Conservation (phyloP, 2,113 vertebrate genomes). For the Scytalopus superciliaris region DNA sequence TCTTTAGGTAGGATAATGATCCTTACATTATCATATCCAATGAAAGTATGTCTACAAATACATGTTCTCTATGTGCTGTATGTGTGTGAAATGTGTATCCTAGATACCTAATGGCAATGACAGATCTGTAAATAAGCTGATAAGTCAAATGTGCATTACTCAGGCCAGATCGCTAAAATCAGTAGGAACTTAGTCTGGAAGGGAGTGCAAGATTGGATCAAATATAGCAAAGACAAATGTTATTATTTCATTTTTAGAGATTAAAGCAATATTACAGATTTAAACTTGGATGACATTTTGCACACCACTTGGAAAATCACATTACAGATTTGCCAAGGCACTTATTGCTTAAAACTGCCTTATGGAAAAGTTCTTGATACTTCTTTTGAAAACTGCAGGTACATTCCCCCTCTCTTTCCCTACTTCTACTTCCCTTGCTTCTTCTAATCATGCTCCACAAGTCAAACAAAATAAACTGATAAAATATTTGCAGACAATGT, state of each 20-base stretch:
- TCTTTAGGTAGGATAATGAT: constrained; percentile 18
- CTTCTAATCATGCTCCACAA: neutral
- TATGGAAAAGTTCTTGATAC: constrained; percentile 63
- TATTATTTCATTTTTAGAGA: constrained; percentile 38
- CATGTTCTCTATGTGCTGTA: neutral
- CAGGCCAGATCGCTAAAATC: neutral
- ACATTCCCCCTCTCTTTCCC: neutral
- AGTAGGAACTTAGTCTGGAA: neutral
- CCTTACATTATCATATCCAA: constrained; percentile 46
- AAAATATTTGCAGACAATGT: neutral
- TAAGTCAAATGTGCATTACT: neutral
- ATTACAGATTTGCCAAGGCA: constrained; percentile 64
- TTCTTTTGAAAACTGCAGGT: constrained; percentile 48
- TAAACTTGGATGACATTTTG: constrained; percentile 64
- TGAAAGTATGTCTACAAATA: neutral
- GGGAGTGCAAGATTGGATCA: neutral
- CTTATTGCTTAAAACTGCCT: constrained; percentile 49
- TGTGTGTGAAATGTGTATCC: neutral
- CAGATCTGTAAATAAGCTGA: constrained; percentile 35
- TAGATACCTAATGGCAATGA: constrained; percentile 49
- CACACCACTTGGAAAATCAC: constrained; percentile 62
- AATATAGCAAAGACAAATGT: neutral
- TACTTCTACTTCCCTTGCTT: neutral
- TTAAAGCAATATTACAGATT: constrained; percentile 30
- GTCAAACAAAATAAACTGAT: neutral